Evolutionary conservation across 2,888 invertebrate species (phyloP), one percentile per base, ranked within the genome.

Genomic region (Drosophila subquinaria): DNA sequence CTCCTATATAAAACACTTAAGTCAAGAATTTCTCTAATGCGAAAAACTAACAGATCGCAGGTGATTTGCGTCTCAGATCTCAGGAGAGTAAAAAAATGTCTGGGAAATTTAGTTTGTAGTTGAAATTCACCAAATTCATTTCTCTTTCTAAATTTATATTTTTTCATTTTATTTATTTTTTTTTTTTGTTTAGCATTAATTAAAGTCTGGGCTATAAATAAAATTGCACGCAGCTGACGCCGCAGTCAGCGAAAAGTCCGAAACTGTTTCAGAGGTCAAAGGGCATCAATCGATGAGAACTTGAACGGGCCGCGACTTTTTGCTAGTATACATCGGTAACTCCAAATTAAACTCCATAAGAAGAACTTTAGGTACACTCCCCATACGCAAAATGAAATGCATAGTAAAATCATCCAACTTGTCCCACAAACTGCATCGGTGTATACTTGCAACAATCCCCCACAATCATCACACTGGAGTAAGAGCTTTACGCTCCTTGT

Each of bases 381-480:
- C 8, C 8, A 1, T 20, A 13, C 11, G 4, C 20, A 51, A 11
- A 3, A 51, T 51, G 51, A 4, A 15, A 9, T 1, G 2, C 1
- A 33, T 11, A 11, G 3, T 20, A 2, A 9, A 4, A 9, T 17
- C 20, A 9, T 13, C 13, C n/a, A 27, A n/a, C 8, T 27, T 40
- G 27, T 4, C n/a, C 11, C 13, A 20, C 1, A 36, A 13, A 13
- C 36, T 51, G 36, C 51, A 35, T 4, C 51, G 20, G 36, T 51
- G 51, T 51, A 23, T 51, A 51, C 51, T 35, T 5, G 51, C 35
- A 36, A 51, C 20, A 4, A 36, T 51, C 35, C 13, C 8, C 0
- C 6, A 13, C 20, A 51, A 17, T 9, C 35, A 3, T 17, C 0
- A 11, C 42, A 11, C 11, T 10, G 43, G 4, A 0, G 13, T 5